Conservation (phyloP, 1,140 invertebrate species). For the Andrena cerasifolii region DNA sequence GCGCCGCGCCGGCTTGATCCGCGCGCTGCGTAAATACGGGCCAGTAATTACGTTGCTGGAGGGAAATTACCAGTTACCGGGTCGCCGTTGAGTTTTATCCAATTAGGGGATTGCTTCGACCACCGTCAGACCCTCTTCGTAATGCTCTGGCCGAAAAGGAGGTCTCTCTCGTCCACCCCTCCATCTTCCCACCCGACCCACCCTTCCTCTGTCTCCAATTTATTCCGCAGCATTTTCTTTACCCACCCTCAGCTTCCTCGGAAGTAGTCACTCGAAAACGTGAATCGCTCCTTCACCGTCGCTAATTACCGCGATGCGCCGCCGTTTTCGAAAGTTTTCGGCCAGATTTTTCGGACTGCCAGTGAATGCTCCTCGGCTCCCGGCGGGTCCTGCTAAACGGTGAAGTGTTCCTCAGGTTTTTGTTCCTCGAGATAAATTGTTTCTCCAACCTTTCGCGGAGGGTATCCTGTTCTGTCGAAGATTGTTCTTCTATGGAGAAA, state of each 20-base stretch:
- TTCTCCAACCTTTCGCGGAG: too few relatives aligned
- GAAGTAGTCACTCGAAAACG: background rate
- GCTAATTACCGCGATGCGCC: background rate
- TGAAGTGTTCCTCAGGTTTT: too few relatives aligned
- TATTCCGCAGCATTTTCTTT: constrained; percentile 36
- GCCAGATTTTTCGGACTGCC: background rate
- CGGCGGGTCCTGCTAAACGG: too few relatives aligned
- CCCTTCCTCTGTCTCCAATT: constrained; percentile 10
- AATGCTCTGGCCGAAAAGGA: constrained; percentile 27
- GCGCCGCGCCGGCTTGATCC: constrained; percentile 26
- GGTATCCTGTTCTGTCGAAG: too few relatives aligned
- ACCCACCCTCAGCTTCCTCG: too few relatives aligned
- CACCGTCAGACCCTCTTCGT: constrained; percentile 13
- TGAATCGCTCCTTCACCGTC: background rate
- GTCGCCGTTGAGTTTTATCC: constrained; percentile 60
- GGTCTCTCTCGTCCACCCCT: constrained; percentile 6
- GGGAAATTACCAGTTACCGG: constrained; percentile 68
- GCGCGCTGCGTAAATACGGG: constrained; percentile 65
- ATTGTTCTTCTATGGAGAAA: too few relatives aligned
- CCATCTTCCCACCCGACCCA: background rate
- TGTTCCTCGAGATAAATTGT: too few relatives aligned
- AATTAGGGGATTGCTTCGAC: constrained; percentile 65
- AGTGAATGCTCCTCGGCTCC: too few relatives aligned
- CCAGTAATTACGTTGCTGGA: constrained; percentile 68
- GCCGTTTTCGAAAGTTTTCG: background rate